Evolutionary conservation across 2,888 invertebrate species (phyloP), one percentile per base, ranked within the genome.

Genomic region (Listrodromus nycthemerus): DNA sequence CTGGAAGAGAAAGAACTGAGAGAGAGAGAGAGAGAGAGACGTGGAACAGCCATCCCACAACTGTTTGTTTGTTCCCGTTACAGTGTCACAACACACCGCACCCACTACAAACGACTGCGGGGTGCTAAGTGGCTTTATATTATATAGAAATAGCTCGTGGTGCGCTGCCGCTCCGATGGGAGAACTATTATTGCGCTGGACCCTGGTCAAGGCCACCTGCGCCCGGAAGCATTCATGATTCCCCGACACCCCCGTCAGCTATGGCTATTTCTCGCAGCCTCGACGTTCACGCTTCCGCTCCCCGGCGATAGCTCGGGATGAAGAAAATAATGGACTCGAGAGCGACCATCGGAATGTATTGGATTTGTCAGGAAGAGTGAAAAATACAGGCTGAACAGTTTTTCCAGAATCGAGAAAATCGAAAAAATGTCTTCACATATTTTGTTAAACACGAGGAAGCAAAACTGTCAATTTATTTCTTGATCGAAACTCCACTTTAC

Each of bases 1-100:
- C 85, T 30, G 10, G 66, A 61, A 66, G 33, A 55, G 65, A 71
- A 81, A 65, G 69, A 37, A 24, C 16, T n/a, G 75, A 85, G 86
- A 89, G 86, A 84, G 88, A 89, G 13, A 61, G n/a, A n/a, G 75
- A 85, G 86, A 89, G 86, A 84, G 88, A 89, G 13, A 61, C 58
- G 58, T 2, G 16, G 6, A 61, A 30, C 27, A 1, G 19, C 58
- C 58, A 89, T 87, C 87, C 87, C 87, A 41, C 55, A 55, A 19
- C 79, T 91, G 90, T 92, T 92, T 91, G 90, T 91, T 91, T 91
- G 90, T 90, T 89, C 88, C 89, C 86, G 88, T 88, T 87, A 87
- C 83, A 85, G 87, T 91, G 91, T 92, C 91, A 92, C 91, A 92
- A 92, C 90, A 92, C 69, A 82, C 91, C 81, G 76, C 83, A 89